Evolutionary conservation across 2,113 vertebrate genomes (phyloP).

Genomic region (Dicerorhinus sumatrensis): DNA sequence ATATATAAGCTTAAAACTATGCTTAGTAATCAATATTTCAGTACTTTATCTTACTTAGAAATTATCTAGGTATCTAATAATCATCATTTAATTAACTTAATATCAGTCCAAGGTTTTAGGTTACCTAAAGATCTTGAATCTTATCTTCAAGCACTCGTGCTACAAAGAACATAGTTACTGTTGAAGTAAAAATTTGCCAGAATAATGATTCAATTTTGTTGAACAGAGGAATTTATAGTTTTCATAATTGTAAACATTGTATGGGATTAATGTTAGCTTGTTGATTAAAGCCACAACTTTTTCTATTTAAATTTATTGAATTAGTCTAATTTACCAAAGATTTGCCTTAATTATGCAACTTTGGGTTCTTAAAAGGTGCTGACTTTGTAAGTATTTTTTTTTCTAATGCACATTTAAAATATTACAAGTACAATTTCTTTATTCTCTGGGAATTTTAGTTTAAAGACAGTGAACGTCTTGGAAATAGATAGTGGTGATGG

Average conservation of each 20-base stretch:
- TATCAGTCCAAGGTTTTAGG: not conserved
- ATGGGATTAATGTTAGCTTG: not conserved
- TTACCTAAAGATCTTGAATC: slow-evolving; percentile 6
- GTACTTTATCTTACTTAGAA: slow-evolving; percentile 22
- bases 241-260: not conserved
- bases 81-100: not conserved
- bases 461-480: not conserved
- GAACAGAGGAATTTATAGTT: not conserved
- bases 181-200: slow-evolving; percentile 3
- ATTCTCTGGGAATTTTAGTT: not conserved
- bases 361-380: not conserved
- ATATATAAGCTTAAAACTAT: not conserved
- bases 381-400: not conserved
- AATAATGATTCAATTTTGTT: not conserved
- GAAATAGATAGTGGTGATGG: not conserved
- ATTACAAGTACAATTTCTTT: not conserved
- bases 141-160: not conserved
- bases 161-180: not conserved
- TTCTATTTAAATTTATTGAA: not conserved
- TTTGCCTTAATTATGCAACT: not conserved
- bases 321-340: not conserved
- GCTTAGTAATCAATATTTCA: not conserved
- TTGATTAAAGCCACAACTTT: not conserved
- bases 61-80: not conserved
- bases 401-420: not conserved